phyloP scores from a whole-genome alignment of 2,797 vertebrate genomes.

The Muraenolepis orangiensis region DNA sequence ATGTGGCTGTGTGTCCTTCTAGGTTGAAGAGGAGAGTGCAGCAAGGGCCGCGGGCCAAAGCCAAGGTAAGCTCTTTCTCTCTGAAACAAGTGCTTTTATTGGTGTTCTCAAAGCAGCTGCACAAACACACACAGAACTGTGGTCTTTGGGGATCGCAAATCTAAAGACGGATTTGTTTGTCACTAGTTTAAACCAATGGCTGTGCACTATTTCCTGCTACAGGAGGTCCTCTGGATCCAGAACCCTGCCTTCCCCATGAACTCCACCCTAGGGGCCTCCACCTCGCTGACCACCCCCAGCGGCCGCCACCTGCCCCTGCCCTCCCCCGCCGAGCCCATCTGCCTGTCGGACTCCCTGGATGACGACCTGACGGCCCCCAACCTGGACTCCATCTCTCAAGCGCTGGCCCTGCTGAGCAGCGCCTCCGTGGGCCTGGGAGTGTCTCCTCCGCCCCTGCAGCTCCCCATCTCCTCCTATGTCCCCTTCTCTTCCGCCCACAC shows the following conservation, averaged over 20 bases:
- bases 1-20: constrained; percentile 29
- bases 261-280: constrained; percentile 34
- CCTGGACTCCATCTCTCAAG: constrained; percentile 92
- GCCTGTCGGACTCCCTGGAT: constrained; percentile 92
- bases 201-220: not conserved
- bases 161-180: not conserved
- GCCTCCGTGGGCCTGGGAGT: constrained; percentile 81
- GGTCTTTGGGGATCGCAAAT: not conserved
- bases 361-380: constrained; percentile 89
- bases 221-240: constrained; percentile 73
- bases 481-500: constrained; percentile 64
- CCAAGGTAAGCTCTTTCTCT: constrained; percentile 75
- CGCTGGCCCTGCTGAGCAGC: constrained; percentile 86
- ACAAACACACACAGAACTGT: not conserved
- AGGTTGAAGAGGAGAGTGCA: constrained; percentile 90
- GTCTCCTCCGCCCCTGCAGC: constrained; percentile 78
- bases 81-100: not conserved
- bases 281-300: constrained; percentile 30
- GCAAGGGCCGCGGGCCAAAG: constrained; percentile 86
- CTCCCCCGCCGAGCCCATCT: constrained; percentile 87
- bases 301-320: constrained; percentile 60
- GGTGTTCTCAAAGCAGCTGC: not conserved
- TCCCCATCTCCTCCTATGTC: constrained; percentile 72
- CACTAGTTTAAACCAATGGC: not conserved
- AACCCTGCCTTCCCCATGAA: constrained; percentile 46